A percentile compares a stretch with the other conserved stretches of the same genome.
These are phyloP conservation scores for Zaprionus kolodkinae DNA, from an alignment of 1,140 invertebrate genomes.

Conservation along the genomic window DNA sequence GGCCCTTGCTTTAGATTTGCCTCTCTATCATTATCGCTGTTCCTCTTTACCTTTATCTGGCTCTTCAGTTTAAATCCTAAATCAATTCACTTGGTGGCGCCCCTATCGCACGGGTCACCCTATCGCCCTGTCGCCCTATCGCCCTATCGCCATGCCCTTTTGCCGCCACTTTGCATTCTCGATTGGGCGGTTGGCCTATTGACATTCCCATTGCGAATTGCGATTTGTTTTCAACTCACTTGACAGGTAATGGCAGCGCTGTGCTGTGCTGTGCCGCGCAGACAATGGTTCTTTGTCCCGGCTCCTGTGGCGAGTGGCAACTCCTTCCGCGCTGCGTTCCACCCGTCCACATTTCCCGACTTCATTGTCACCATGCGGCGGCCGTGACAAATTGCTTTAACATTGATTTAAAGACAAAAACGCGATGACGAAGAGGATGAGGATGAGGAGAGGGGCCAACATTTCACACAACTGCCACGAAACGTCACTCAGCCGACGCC, in stretches of 20 bases:
- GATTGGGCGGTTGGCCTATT: conserved; percentile 74
- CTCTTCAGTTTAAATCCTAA: conserved; percentile 61
- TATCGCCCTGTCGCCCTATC: conserved; percentile 31
- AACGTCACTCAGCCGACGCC: conserved; percentile 78
- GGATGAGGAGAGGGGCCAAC: conserved; percentile 16
- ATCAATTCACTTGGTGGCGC: conserved; percentile 65
- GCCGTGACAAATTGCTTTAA: conserved; percentile 80
- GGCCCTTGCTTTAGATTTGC: background rate
- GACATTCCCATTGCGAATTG: conserved; percentile 79
- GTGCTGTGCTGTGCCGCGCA: conserved; percentile 11
- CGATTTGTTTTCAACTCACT: conserved; percentile 81
- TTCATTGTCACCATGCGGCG: conserved; percentile 65
- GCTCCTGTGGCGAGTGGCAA: conserved; percentile 39
- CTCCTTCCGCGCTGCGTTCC: conserved; percentile 33
- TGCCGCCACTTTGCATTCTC: conserved; percentile 78
- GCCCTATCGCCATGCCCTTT: conserved; percentile 51
- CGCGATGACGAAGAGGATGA: conserved; percentile 15
- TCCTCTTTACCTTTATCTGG: background rate
- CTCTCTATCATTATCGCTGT: conserved; percentile 34
- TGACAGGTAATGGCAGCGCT: conserved; percentile 73
- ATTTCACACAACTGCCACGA: conserved; percentile 80
- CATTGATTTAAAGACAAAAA: conserved; percentile 79
- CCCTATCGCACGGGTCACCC: conserved; percentile 58
- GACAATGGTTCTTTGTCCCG: conserved; percentile 50
- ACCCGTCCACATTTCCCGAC: background rate